Evolutionary conservation across 2,888 invertebrate genomes (phyloP).

Genomic region (Morpho deidamia): DNA sequence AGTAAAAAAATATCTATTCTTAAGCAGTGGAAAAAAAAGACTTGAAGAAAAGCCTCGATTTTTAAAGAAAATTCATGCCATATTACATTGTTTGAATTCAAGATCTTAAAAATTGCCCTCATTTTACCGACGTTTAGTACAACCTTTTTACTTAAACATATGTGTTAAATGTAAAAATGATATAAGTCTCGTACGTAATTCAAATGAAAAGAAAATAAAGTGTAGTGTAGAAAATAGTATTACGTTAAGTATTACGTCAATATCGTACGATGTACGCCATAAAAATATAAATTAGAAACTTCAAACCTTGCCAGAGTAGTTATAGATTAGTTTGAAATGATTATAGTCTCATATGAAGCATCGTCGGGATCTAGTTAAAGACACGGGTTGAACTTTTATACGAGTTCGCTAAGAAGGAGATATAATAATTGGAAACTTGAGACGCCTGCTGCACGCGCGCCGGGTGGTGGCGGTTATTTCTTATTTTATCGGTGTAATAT

Average conservation of each 20-base stretch:
- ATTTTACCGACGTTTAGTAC: no score
- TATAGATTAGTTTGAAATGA: conserved; percentile 37
- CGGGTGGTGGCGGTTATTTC: conserved; percentile 48
- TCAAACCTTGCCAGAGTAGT: conserved; percentile 19
- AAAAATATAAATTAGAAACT: conserved; percentile 12
- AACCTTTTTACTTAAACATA: no score
- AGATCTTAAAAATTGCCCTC: no score
- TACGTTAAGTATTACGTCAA: neutral
- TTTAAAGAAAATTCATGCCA: neutral
- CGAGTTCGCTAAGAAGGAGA: conserved; percentile 65
- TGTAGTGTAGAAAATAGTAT: no score
- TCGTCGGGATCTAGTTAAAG: conserved; percentile 40
- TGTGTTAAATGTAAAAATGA: no score
- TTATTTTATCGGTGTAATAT: conserved; percentile 40
- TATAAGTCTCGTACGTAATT: no score
- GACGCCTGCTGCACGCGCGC: conserved; percentile 46
- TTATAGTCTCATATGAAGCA: conserved; percentile 34
- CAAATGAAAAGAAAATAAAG: no score
- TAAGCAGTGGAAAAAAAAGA: no score
- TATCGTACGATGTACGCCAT: neutral
- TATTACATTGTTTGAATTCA: no score
- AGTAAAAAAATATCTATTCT: no score
- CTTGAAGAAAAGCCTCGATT: neutral
- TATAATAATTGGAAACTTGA: conserved; percentile 73
- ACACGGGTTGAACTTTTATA: conserved; percentile 69